Evolutionary conservation across 2,797 vertebrate genomes (phyloP), one percentile per base, ranked within the genome.

Genomic region (Oreortyx pictus): DNA sequence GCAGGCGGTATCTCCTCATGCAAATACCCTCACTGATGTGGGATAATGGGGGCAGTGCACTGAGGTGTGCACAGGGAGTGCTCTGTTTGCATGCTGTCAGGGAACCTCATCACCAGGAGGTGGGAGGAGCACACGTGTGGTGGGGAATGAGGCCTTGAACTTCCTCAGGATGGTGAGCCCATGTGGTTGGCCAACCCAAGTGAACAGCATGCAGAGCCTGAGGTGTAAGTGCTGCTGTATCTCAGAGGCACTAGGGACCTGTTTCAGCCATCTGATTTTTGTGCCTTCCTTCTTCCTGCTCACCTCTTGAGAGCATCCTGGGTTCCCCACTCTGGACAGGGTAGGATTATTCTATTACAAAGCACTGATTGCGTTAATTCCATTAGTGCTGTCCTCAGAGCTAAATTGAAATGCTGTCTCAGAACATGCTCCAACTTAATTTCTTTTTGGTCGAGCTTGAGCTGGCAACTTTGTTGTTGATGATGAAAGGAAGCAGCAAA

Each of bases 401-500:
- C 70, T 66, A 83, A 82, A 74, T 87, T 77, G 68, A 88, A 92
- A 86, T 20, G 6, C 37, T 82, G 90, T 77, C 61, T 88, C 59
- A 56, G 15, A 60, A 31, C 15, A 4, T 17, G 10, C n/a, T 78
- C 59, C 33, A 52, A 47, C 59, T 82, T 93, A 50, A 1, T 2
- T 71, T 75, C 27, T 76, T 35, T 82, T 56, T 46, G 67, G 3
- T 49, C 27, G 87, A 91, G 49, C 79, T 49, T 62, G 66, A 80
- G 87, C 56, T 82, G 37, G 15, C 43, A 75, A 15, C 29, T 73
- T 92, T 88, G 27, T 91, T 83, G 23, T 44, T 82, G 60, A 31
- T 37, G 79, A 72, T 91, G 74, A 71, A 54, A 89, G 94, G 71
- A 68, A 60, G 50, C 25, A 64, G 44, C 20, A 91, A 88, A 94